These are phyloP conservation scores for Coregonus clupeaformis DNA, from an alignment of 2,113 vertebrate species.

Conservation along the genomic window DNA sequence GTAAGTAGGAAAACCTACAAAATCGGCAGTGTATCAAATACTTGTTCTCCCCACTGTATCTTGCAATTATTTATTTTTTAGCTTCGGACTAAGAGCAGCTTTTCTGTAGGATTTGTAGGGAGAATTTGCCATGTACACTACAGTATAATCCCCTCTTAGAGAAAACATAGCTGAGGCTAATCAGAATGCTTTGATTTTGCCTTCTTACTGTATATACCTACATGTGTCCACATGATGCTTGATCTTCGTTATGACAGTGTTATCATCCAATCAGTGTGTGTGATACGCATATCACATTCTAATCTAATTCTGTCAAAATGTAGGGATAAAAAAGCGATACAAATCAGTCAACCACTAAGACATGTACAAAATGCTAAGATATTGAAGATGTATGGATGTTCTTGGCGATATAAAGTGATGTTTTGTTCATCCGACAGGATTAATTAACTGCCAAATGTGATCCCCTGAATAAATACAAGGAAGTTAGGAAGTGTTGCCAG, in stretches of 20 bases:
- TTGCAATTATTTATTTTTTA: not conserved
- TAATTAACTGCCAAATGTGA: not conserved
- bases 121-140: slow-evolving; percentile 11
- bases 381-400: not conserved
- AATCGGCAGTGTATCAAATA: no score
- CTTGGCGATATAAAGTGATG: not conserved
- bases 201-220: not conserved
- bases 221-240: not conserved
- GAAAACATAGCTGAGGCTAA: not conserved
- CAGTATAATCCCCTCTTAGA: not conserved
- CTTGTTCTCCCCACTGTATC: no score
- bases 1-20: no score
- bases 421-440: not conserved
- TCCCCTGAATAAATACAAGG: not conserved
- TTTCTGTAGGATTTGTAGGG: not conserved
- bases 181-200: not conserved
- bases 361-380: not conserved
- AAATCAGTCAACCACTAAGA: not conserved
- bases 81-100: not conserved
- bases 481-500: slow-evolving; percentile 43
- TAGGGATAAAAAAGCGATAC: not conserved
- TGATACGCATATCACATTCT: no score
- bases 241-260: not conserved
- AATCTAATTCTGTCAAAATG: not conserved
- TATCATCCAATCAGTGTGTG: not conserved